Conservation (phyloP, 1,140 invertebrate species). For the Heliconius himera region DNA sequence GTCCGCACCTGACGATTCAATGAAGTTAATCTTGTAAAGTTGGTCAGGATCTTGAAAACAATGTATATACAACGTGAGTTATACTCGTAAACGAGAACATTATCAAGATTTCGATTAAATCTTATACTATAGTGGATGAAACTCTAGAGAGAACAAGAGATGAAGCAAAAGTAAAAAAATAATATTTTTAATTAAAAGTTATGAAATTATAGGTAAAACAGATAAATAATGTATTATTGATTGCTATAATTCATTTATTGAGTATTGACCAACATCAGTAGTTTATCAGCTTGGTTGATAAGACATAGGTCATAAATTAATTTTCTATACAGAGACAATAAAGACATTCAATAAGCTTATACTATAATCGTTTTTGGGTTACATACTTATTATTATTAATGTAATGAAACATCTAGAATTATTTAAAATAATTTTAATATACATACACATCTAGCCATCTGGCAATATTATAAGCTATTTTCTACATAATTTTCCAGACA, state of each 20-base stretch:
- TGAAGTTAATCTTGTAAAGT: slow-evolving; percentile 40
- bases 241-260: too few relatives aligned
- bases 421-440: background rate
- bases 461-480: background rate
- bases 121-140: background rate
- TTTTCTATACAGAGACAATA: too few relatives aligned
- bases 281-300: too few relatives aligned
- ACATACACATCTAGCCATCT: background rate
- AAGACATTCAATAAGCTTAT: too few relatives aligned
- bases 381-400: background rate
- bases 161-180: background rate
- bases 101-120: slow-evolving; percentile 30
- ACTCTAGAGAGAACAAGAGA: background rate
- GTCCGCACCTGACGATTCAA: slow-evolving; percentile 51
- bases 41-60: slow-evolving; percentile 32
- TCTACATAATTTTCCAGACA: background rate
- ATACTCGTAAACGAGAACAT: slow-evolving; percentile 19
- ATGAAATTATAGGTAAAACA: too few relatives aligned
- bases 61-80: slow-evolving; percentile 26
- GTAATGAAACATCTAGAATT: background rate
- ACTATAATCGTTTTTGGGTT: too few relatives aligned
- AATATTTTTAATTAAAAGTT: too few relatives aligned
- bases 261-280: too few relatives aligned
- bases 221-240: too few relatives aligned
- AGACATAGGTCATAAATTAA: too few relatives aligned